phyloP scores from a whole-genome alignment of 2,888 invertebrate genomes.

The Melieria omissa region DNA sequence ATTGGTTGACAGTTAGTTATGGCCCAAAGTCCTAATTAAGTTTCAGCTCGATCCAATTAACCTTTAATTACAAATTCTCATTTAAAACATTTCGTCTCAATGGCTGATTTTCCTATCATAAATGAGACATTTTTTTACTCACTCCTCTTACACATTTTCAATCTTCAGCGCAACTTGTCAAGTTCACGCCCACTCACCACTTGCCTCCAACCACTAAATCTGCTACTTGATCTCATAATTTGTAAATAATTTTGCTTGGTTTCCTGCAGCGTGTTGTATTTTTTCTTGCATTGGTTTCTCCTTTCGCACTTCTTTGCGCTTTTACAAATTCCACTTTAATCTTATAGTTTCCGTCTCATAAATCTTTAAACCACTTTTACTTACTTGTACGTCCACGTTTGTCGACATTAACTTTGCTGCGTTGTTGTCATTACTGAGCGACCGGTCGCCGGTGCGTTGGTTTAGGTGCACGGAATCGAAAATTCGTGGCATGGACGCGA shows the following conservation, averaged over 20 bases:
- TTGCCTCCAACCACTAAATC: background rate
- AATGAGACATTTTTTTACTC: too few relatives aligned
- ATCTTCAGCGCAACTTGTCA: too few relatives aligned
- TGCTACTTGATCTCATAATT: background rate
- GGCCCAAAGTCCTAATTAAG: too few relatives aligned
- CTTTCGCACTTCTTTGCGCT: slow-evolving; percentile 5
- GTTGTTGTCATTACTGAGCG: slow-evolving; percentile 1
- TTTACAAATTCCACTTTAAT: slow-evolving; percentile 32
- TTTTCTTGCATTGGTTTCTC: background rate
- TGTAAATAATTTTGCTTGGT: background rate
- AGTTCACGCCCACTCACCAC: too few relatives aligned
- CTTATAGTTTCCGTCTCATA: slow-evolving; percentile 40
- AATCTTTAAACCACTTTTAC: slow-evolving; percentile 35
- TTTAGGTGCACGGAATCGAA: too few relatives aligned
- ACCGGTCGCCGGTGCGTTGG: too few relatives aligned
- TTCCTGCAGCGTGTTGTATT: background rate
- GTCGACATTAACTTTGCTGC: background rate
- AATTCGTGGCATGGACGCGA: background rate
- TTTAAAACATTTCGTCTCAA: too few relatives aligned
- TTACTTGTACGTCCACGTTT: background rate
- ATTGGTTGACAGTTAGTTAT: too few relatives aligned
- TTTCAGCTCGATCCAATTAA: too few relatives aligned
- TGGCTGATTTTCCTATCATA: too few relatives aligned
- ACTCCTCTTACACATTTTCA: too few relatives aligned
- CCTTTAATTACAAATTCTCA: too few relatives aligned